Evolutionary conservation across 2,113 vertebrate species (phyloP).

Genomic region (Crotophaga sulcirostris): DNA sequence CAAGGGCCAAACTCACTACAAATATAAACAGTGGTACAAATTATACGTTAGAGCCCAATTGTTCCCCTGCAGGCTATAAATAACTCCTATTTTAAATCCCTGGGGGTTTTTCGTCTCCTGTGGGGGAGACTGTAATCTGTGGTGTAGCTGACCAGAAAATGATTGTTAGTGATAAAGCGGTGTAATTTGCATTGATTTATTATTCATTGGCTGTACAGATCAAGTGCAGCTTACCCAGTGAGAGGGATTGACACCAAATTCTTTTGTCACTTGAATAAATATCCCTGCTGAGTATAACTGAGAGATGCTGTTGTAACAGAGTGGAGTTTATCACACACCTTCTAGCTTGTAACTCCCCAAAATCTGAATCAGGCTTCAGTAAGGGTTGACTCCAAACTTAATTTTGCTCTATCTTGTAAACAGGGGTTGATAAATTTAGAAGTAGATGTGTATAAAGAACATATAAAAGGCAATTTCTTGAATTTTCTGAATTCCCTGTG

Average conservation of each 20-base stretch:
- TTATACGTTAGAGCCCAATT: constrained; percentile 18
- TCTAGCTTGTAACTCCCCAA: not conserved
- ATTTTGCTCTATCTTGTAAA: not conserved
- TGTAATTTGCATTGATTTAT: constrained; percentile 67
- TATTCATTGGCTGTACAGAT: constrained; percentile 57
- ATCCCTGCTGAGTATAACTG: constrained; percentile 14
- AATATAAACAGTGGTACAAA: not conserved
- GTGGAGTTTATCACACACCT: not conserved
- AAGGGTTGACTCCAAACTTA: not conserved
- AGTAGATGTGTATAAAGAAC: not conserved
- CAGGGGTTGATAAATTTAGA: not conserved
- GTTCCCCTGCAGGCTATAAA: constrained; percentile 40
- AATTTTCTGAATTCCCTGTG: not conserved
- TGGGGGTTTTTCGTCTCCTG: constrained; percentile 28
- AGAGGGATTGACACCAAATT: constrained; percentile 29
- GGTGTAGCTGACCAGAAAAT: constrained; percentile 60
- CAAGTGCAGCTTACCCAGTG: not conserved
- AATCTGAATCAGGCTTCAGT: not conserved
- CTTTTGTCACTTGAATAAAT: constrained; percentile 25
- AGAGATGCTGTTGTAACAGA: not conserved
- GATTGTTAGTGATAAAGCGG: constrained; percentile 54
- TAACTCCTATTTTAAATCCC: constrained; percentile 50
- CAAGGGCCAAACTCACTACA: constrained; percentile 16
- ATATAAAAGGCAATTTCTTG: not conserved
- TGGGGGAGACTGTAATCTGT: constrained; percentile 22